These are phyloP conservation scores for Erebia ligea DNA, from an alignment of 2,888 invertebrate species.

Conservation along the genomic window DNA sequence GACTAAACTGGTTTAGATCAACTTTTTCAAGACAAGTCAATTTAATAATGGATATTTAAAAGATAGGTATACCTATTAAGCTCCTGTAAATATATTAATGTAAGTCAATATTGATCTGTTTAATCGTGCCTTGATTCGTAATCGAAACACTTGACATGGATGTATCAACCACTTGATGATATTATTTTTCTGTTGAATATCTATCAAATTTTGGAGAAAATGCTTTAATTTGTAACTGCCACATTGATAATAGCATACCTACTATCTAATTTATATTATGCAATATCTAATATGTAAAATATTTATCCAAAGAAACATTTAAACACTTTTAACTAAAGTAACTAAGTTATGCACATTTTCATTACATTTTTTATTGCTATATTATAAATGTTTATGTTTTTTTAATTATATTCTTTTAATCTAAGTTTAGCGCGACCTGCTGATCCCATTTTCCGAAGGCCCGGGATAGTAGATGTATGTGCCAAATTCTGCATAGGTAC, in stretches of 20 bases:
- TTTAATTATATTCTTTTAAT: constrained; percentile 43
- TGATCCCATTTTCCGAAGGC: constrained; percentile 59
- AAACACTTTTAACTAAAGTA: background rate
- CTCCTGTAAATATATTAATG: constrained; percentile 35
- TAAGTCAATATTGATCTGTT: constrained; percentile 29
- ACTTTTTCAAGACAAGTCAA: constrained; percentile 28
- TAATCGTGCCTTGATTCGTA: constrained; percentile 13
- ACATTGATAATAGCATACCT: background rate
- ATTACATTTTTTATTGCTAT: constrained; percentile 15
- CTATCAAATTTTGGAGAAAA: constrained; percentile 20
- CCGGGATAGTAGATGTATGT: constrained; percentile 66
- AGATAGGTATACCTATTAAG: constrained; percentile 21
- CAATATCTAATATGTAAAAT: constrained; percentile 16
- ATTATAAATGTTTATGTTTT: constrained; percentile 37
- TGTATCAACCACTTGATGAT: background rate
- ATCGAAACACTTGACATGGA: background rate
- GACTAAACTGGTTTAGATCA: background rate
- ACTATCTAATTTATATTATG: background rate
- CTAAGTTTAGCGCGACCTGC: constrained; percentile 60
- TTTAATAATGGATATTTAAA: constrained; percentile 24
- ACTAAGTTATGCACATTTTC: constrained; percentile 17
- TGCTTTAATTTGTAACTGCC: constrained; percentile 33
- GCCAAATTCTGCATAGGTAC: constrained; percentile 52
- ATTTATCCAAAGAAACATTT: constrained; percentile 10
- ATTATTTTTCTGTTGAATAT: constrained; percentile 22